phyloP scores from a whole-genome alignment of 2,797 vertebrate species.

The Meriones psammophilus region DNA sequence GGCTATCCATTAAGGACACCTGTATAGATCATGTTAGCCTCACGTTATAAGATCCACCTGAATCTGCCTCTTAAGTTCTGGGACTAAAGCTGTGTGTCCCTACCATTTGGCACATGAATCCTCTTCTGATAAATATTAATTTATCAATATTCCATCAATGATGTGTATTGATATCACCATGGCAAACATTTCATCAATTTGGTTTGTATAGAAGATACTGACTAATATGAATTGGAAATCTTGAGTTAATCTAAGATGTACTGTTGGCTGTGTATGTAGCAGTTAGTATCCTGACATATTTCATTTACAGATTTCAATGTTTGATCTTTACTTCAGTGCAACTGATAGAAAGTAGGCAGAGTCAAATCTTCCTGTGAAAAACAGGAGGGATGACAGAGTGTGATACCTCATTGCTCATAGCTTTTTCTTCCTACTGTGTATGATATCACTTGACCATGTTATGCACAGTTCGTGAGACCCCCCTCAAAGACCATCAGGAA shows the following conservation, averaged over 20 bases:
- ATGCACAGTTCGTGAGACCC: too few relatives aligned
- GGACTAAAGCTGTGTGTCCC: neutral
- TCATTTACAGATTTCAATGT: neutral
- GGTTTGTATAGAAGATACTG: neutral
- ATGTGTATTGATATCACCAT: too few relatives aligned
- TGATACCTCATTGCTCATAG: fast-evolving
- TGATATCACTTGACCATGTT: neutral
- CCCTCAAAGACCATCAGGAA: too few relatives aligned
- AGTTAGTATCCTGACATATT: neutral
- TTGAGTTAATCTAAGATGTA: neutral
- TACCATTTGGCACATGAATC: neutral
- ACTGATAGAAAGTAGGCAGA: neutral
- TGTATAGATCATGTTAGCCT: neutral
- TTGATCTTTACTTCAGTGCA: neutral
- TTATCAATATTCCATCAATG: too few relatives aligned
- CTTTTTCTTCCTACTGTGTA: neutral
- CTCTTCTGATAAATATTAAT: neutral
- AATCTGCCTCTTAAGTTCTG: neutral
- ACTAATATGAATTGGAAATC: neutral
- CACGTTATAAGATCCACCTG: neutral
- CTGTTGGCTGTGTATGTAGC: neutral
- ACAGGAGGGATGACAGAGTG: neutral
- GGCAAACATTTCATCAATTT: neutral
- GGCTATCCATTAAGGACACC: neutral
- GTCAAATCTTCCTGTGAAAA: neutral